phyloP scores from a whole-genome alignment of 2,797 vertebrate genomes.

The Galagoides demidoff region DNA sequence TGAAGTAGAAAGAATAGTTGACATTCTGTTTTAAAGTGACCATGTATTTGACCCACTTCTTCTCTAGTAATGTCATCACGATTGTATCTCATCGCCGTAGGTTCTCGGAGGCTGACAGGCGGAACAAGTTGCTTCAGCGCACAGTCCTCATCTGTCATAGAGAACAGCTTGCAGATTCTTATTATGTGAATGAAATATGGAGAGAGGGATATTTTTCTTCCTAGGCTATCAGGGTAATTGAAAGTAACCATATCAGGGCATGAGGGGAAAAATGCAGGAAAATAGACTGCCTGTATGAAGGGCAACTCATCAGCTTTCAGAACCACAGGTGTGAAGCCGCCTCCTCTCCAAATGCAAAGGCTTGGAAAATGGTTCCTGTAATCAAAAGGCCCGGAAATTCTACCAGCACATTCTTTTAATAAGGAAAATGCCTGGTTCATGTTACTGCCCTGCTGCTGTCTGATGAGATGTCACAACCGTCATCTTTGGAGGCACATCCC shows the following conservation, averaged over 20 bases:
- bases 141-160: slow-evolving; percentile 86
- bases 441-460: slow-evolving; percentile 1
- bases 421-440: background rate
- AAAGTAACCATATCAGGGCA: slow-evolving; percentile 46
- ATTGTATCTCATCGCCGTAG: slow-evolving; percentile 81
- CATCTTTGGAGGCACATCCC: background rate
- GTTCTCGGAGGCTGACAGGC: slow-evolving; percentile 86
- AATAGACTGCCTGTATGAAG: slow-evolving; percentile 38
- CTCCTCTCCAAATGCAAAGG: background rate
- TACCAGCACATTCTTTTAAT: background rate
- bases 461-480: slow-evolving; percentile 30
- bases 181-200: slow-evolving; percentile 83
- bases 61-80: slow-evolving; percentile 81
- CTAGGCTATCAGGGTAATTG: slow-evolving; percentile 73
- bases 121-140: slow-evolving; percentile 85
- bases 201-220: slow-evolving; percentile 72
- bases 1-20: slow-evolving; percentile 81
- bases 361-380: background rate
- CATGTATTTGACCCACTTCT: slow-evolving; percentile 86
- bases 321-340: background rate
- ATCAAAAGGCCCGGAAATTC: background rate
- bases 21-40: slow-evolving; percentile 85
- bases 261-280: background rate
- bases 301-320: background rate
- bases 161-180: slow-evolving; percentile 85